phyloP scores from a whole-genome alignment of 2,888 invertebrate genomes.

The Caenorhabditis parvicauda region DNA sequence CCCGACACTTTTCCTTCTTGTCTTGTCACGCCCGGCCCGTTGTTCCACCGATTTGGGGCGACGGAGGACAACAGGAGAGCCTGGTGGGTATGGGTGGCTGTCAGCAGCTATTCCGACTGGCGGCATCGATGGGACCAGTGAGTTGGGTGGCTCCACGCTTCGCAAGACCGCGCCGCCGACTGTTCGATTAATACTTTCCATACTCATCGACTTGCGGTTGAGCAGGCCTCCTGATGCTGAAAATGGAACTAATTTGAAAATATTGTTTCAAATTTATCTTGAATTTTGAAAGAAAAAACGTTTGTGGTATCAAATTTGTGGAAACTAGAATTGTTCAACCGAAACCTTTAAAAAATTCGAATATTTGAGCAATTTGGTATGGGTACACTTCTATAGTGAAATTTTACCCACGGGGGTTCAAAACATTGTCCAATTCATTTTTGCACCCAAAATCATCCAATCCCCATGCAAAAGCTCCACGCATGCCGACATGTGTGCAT shows the following conservation, averaged over 20 bases:
- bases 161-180: constrained; percentile 16
- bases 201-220: constrained; percentile 31
- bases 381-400: no score
- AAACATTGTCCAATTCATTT: no score
- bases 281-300: not conserved
- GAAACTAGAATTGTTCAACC: not conserved
- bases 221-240: constrained; percentile 10
- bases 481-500: no score
- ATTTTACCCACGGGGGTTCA: no score
- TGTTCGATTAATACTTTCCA: constrained; percentile 37
- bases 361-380: no score
- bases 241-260: not conserved
- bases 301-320: not conserved
- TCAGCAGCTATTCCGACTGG: not conserved
- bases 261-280: not conserved
- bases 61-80: constrained; percentile 9
- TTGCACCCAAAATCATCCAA: no score
- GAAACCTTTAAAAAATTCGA: no score
- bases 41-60: not conserved
- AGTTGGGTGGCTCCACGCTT: no score
- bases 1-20: constrained; percentile 39
- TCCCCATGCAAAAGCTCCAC: no score
- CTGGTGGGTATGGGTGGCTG: constrained; percentile 38
- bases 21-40: constrained; percentile 27
- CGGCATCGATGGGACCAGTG: no score